These are phyloP conservation scores for Drosophila rufa DNA, from an alignment of 1,140 invertebrate species.

Conservation along the genomic window DNA sequence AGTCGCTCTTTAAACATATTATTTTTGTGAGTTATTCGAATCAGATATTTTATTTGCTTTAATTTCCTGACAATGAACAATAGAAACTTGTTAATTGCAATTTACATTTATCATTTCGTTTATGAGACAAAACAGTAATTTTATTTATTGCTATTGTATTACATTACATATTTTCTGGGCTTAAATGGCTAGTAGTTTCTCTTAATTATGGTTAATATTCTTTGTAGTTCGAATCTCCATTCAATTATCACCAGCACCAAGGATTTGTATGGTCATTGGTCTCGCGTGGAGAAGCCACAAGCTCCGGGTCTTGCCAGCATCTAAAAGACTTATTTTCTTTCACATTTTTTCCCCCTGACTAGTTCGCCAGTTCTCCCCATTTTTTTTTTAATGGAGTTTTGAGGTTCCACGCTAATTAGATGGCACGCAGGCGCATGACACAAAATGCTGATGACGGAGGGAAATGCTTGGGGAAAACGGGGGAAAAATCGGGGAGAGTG, in stretches of 20 bases:
- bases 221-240: neutral
- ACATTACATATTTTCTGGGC: neutral
- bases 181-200: neutral
- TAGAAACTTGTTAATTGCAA: too few relatives aligned
- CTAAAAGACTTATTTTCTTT: neutral
- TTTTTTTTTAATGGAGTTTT: conserved; percentile 32
- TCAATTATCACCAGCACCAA: conserved; percentile 15
- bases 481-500: neutral
- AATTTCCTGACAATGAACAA: neutral
- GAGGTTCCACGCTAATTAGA: conserved; percentile 68
- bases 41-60: neutral
- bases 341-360: neutral
- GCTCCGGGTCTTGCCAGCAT: neutral
- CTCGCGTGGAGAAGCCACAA: neutral
- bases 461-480: neutral
- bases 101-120: too few relatives aligned
- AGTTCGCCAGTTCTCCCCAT: neutral
- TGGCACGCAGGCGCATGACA: conserved; percentile 70
- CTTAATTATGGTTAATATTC: neutral
- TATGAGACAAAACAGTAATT: too few relatives aligned
- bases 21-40: neutral
- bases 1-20: neutral
- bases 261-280: conserved; percentile 11
- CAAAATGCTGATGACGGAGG: conserved; percentile 17
- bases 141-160: neutral